Evolutionary conservation across 2,888 invertebrate genomes (phyloP), one percentile per base, ranked within the genome.

Genomic region (Liodrosophila aerea): DNA sequence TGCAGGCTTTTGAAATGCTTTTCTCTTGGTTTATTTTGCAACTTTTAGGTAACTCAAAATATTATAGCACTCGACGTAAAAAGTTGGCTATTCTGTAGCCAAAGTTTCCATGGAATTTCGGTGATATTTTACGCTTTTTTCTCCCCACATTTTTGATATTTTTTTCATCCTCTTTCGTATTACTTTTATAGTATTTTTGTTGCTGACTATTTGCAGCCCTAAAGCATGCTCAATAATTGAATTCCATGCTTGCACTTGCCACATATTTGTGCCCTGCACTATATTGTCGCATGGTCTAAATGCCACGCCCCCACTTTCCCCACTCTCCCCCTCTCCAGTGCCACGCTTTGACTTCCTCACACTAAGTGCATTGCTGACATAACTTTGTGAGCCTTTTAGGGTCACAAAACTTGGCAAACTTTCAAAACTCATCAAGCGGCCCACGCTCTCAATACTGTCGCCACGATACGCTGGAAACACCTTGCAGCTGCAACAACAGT

Each of bases 361-460:
- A 43, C 40, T 8, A 64, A 76, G 57, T 68, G 73, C 64, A 59
- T 61, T 76, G 47, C 69, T 52, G 61, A 66, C 75, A 78, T 73
- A 78, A 72, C 76, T 76, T 65, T 54, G 47, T 18, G 15, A 45
- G 22, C 30, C 57, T 36, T 62, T 72, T 68, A 52, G 65, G 62
- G 22, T 22, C 22, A 22, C 22, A 22, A 22, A 60, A 69, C 46
- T 72, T 72, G 74, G 74, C 69, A 64, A 72, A 70, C 54, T 65
- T 74, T 76, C 64, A 74, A 29, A 43, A 64, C 56, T 60, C 50
- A 58, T 69, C 76, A 73, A 66, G 59, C 62, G 5, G 33, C 22
- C 54, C 69, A 62, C 58, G 61, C 65, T 39, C 30, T 15, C 40
- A 62, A 43, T n/a, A 56, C 29, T 53, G 64, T 70, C 58, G 50